Evolutionary conservation across 37 sponge, comb jelly and placozoan genomes (phyloP).

Genomic region (Aplysina aerophoba): DNA sequence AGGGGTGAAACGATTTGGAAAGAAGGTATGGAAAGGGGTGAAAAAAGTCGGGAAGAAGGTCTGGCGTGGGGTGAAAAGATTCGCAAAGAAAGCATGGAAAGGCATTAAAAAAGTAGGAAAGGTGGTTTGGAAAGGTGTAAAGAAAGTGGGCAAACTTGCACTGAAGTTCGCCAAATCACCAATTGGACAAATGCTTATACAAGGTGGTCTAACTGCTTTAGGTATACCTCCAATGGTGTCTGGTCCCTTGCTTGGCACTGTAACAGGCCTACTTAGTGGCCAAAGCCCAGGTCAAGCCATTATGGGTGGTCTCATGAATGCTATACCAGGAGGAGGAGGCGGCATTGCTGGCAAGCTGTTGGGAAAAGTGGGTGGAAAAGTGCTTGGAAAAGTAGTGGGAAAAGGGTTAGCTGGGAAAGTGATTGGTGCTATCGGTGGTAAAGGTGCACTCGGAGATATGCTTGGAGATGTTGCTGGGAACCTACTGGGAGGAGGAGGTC

Average conservation of each 20-base stretch:
- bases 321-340: constrained; percentile 13
- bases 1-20: neutral
- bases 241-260: neutral
- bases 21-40: neutral
- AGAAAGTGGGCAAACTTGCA: constrained; percentile 23
- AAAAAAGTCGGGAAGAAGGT: neutral
- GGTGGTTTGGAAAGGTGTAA: constrained; percentile 5
- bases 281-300: constrained; percentile 10
- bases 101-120: neutral
- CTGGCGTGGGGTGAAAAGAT: neutral
- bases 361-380: neutral
- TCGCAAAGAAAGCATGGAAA: neutral
- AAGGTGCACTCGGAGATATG: no score
- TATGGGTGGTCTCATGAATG: neutral
- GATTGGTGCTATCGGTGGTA: no score
- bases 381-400: neutral
- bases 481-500: no score
- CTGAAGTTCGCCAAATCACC: constrained; percentile 20
- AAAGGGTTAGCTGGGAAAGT: neutral
- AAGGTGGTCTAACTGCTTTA: neutral
- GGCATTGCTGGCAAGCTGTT: neutral
- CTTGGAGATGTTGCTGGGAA: no score
- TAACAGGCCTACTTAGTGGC: neutral
- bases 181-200: constrained; percentile 21
- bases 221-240: constrained; percentile 4